These are phyloP conservation scores for Hydroisotoma schaefferi DNA, from an alignment of 2,888 invertebrate genomes.

Conservation along the genomic window DNA sequence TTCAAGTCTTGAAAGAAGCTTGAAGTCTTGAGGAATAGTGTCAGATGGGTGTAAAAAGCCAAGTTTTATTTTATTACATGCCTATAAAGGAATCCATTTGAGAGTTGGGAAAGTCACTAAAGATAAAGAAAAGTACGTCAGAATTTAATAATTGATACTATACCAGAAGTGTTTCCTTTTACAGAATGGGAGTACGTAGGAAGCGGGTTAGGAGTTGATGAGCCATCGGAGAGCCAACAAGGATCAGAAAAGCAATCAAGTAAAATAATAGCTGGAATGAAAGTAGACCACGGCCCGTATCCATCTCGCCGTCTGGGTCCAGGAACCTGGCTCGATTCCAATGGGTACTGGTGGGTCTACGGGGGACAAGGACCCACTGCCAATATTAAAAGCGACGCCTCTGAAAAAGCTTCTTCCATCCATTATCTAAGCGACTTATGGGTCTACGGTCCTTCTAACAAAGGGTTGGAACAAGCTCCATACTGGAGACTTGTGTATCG, in stretches of 20 bases:
- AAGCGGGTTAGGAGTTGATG: constrained; percentile 16
- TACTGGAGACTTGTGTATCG: constrained; percentile 38
- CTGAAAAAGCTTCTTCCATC: constrained; percentile 8
- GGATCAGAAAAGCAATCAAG: constrained; percentile 7
- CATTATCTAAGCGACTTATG: constrained; percentile 32
- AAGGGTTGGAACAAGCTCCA: background rate
- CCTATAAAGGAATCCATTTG: no score
- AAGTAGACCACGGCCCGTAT: background rate
- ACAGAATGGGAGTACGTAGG: constrained; percentile 44
- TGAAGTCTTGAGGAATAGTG: no score
- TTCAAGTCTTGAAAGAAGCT: no score
- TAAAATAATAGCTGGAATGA: background rate
- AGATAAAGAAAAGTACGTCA: background rate
- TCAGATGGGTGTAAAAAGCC: no score
- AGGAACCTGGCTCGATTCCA: constrained; percentile 39
- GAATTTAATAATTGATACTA: constrained; percentile 3
- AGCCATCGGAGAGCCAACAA: constrained; percentile 19
- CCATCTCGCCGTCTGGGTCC: constrained; percentile 32
- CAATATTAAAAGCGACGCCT: background rate
- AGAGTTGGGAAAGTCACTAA: no score
- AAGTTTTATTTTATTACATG: no score
- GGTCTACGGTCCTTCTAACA: constrained; percentile 23
- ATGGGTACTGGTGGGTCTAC: constrained; percentile 47
- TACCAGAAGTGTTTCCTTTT: constrained; percentile 11
- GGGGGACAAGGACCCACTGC: constrained; percentile 41